Conservation (phyloP, 2,888 invertebrate species). For the Ptychoptera albimana region DNA sequence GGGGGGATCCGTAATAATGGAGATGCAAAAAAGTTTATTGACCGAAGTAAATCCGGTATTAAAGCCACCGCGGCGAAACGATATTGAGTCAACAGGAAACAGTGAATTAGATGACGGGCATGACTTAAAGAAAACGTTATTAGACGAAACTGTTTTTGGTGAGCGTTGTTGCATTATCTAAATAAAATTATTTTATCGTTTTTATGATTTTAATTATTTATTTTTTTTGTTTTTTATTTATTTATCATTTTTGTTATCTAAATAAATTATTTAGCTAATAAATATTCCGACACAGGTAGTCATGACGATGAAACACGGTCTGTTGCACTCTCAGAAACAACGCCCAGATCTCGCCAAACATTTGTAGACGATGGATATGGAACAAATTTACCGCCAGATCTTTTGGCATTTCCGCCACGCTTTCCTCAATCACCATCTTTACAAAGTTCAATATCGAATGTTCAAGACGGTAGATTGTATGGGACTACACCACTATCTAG, state of each 20-base stretch:
- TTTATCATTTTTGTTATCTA: background rate
- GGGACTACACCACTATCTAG: constrained; percentile 37
- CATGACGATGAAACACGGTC: constrained; percentile 56
- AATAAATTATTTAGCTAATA: background rate
- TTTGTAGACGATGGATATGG: constrained; percentile 33
- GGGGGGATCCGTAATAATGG: constrained; percentile 57
- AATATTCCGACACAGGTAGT: constrained; percentile 31
- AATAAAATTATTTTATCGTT: background rate
- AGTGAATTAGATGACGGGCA: constrained; percentile 66
- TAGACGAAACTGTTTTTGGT: constrained; percentile 70
- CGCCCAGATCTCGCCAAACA: constrained; percentile 33
- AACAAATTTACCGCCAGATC: constrained; percentile 61
- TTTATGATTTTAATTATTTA: constrained; percentile 1
- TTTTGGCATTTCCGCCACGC: constrained; percentile 60
- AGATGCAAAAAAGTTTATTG: constrained; percentile 72
- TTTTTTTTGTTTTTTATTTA: background rate
- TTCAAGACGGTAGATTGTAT: constrained; percentile 37
- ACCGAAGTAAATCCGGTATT: constrained; percentile 73
- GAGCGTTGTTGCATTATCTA: constrained; percentile 25
- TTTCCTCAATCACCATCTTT: constrained; percentile 59
- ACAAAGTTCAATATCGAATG: constrained; percentile 67
- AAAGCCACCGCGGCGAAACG: constrained; percentile 65
- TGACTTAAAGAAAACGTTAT: constrained; percentile 62
- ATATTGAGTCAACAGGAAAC: constrained; percentile 47
- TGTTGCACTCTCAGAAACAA: constrained; percentile 44